Conservation (phyloP, 2,888 invertebrate species). For the Nemotelus nigrinus region DNA sequence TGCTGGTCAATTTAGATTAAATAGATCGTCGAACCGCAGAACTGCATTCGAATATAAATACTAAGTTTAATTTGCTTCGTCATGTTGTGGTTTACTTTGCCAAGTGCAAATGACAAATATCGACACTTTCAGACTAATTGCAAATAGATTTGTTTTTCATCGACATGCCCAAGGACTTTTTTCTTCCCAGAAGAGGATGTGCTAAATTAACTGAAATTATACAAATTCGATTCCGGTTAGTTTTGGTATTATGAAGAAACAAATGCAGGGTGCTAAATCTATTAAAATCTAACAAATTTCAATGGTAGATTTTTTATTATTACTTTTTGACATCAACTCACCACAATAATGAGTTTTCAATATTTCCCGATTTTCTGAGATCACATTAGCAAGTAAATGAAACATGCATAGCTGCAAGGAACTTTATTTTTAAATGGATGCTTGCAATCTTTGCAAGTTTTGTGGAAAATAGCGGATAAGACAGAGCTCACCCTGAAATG, state of each 20-base stretch:
- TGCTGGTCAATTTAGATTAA: too few species aligned
- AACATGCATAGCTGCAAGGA: not conserved
- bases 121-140: not conserved
- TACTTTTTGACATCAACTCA: not conserved
- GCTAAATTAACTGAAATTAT: too few species aligned
- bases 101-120: too few species aligned
- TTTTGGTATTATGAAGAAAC: too few species aligned
- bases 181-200: too few species aligned
- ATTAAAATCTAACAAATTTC: not conserved
- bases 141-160: not conserved
- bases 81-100: too few species aligned
- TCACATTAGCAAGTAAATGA: not conserved
- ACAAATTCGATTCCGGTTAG: too few species aligned
- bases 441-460: not conserved
- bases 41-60: too few species aligned
- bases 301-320: not conserved
- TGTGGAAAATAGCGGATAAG: too few species aligned
- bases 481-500: not conserved
- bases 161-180: not conserved
- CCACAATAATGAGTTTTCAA: constrained; percentile 1
- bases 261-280: not conserved
- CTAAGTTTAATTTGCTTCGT: too few species aligned
- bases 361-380: not conserved
- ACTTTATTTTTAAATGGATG: constrained; percentile 8
- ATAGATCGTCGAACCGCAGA: too few species aligned